Base-by-base conservation (phyloP, 2,888 invertebrate genomes). In the Hyles lineata region DNA sequence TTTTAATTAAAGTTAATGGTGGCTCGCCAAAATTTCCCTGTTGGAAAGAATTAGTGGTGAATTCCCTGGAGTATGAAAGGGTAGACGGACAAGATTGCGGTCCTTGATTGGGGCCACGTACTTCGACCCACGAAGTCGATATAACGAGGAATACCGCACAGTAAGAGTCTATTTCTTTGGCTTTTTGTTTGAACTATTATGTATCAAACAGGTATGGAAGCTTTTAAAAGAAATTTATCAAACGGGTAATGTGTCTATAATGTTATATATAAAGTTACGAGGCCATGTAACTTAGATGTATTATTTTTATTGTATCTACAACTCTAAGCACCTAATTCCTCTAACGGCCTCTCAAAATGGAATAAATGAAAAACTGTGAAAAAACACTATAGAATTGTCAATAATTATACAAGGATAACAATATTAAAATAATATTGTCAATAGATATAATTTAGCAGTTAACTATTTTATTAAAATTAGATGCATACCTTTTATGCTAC, bases 1-100 rank as follows among this genome's bases (percentile, higher is more conserved):
- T 78, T 82, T 81, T 85, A 81, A 84, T 85, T 85, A 80, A 81
- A 83, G 77, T 81, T 78, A 71, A 76, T 71, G 72, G 74, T 79
- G 73, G 76, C 73, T 78, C 77, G 73, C 75, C 35, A 84, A 85
- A 79, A 85, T 83, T 67, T 77, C 72, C 67, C 73, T 76, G 63
- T 70, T 73, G 74, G 70, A 72, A 74, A 70, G 74, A 79, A 78
- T 78, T 76, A 74, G 74, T 72, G 74, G 70, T 67, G 70, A 74
- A 67, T 63, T 71, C 78, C 75, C 76, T 15, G n/a, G 76, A 71
- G 75, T 74, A 72, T 74, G 74, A 69, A 72, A 61, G 77, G 78
- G 78, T 77, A 70, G 60, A 32, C 55, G 21, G 75, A 75, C 71
- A 77, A 80, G 77, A 80, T 79, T 77, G 61, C 79, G 76, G 77